These are phyloP conservation scores for Eidolon dupreanum DNA, from an alignment of 2,797 vertebrate genomes.

Conservation along the genomic window DNA sequence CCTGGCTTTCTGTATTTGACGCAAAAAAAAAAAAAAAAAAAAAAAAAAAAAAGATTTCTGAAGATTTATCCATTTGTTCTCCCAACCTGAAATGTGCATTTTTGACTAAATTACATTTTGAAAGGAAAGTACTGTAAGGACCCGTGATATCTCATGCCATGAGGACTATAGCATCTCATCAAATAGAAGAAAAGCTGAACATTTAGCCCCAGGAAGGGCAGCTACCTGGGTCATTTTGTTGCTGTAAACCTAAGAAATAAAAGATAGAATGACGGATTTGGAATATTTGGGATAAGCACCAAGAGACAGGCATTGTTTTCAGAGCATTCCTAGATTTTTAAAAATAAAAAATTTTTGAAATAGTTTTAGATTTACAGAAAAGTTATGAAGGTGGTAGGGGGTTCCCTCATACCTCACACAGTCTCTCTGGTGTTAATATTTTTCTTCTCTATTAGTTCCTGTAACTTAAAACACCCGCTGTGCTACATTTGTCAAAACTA, in stretches of 20 bases:
- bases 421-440: rapidly evolving
- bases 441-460: rapidly evolving
- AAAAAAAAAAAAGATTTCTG: background rate
- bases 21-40: background rate
- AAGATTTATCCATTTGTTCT: background rate
- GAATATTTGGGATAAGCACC: background rate
- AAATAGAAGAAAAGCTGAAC: too few species aligned
- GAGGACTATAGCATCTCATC: background rate
- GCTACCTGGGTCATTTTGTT: background rate
- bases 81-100: background rate
- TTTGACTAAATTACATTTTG: background rate
- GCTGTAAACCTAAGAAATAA: background rate
- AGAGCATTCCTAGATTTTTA: background rate
- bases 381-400: background rate
- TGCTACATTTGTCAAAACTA: background rate
- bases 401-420: background rate
- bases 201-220: rapidly evolving
- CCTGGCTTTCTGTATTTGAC: background rate
- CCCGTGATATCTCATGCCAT: background rate
- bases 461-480: background rate
- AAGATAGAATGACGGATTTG: background rate
- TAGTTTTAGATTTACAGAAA: background rate
- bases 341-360: background rate
- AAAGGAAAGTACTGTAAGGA: background rate
- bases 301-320: background rate